These are phyloP conservation scores for Eufriesea mexicana DNA, from an alignment of 1,140 invertebrate genomes.

Conservation along the genomic window DNA sequence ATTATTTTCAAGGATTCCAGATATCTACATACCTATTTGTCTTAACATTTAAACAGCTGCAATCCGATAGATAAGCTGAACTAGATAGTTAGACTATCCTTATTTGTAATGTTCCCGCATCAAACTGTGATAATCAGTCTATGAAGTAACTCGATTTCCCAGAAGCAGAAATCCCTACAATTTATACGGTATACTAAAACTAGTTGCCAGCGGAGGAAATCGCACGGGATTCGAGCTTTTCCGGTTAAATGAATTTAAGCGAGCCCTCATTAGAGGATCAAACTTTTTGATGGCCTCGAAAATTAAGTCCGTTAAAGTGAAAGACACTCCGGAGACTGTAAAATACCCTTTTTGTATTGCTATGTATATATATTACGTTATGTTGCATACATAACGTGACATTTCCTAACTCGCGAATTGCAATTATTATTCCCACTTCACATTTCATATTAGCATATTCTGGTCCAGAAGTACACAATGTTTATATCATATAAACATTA, in stretches of 20 bases:
- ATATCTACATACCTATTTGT: too few species aligned
- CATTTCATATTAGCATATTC: too few species aligned
- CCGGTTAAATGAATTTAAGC: conserved; percentile 31
- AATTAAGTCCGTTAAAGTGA: conserved; percentile 3
- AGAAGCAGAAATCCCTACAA: neutral
- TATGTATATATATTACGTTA: too few species aligned
- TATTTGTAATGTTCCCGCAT: neutral
- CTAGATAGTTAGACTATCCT: too few species aligned
- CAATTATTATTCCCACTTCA: too few species aligned
- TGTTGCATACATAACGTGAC: too few species aligned
- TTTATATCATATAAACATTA: too few species aligned
- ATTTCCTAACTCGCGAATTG: too few species aligned
- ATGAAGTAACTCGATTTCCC: neutral
- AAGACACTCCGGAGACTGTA: neutral
- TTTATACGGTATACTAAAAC: conserved; percentile 18
- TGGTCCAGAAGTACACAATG: too few species aligned
- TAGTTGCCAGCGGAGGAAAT: neutral
- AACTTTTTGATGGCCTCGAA: conserved; percentile 14
- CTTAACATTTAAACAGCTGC: too few species aligned
- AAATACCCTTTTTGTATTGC: neutral
- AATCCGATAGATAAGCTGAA: too few species aligned
- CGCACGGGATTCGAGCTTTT: conserved; percentile 13
- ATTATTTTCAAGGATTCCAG: too few species aligned
- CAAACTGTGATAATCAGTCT: neutral
- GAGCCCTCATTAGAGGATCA: conserved; percentile 8